These are phyloP conservation scores for Formica aserva DNA, from an alignment of 2,888 invertebrate genomes.

Conservation along the genomic window DNA sequence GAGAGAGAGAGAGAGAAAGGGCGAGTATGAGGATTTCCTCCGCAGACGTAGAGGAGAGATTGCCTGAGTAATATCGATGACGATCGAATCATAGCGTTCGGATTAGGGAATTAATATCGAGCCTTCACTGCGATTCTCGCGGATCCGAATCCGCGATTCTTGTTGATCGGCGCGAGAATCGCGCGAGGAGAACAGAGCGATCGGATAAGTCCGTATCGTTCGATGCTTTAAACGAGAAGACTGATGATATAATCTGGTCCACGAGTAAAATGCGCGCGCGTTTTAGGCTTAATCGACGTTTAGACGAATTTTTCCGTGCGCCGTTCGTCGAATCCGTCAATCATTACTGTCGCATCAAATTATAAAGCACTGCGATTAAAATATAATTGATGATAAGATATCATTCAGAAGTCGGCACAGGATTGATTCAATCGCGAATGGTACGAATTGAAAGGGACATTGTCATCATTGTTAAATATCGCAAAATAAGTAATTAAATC, in stretches of 20 bases:
- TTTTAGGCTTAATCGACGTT: conserved; percentile 39
- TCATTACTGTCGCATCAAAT: background rate
- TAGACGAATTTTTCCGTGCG: conserved; percentile 26
- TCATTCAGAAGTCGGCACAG: background rate
- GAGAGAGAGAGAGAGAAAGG: conserved; percentile 31
- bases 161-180: conserved; percentile 7
- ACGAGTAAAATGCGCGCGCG: background rate
- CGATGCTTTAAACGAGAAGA: conserved; percentile 29
- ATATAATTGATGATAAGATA: background rate
- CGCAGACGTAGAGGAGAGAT: conserved; percentile 69
- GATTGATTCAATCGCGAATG: background rate
- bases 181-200: conserved; percentile 6
- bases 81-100: conserved; percentile 69
- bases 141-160: background rate
- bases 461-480: background rate
- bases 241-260: conserved; percentile 26
- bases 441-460: background rate
- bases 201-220: conserved; percentile 3
- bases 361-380: background rate
- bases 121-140: background rate
- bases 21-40: conserved; percentile 73
- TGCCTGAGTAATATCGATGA: conserved; percentile 60
- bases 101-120: background rate
- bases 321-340: background rate
- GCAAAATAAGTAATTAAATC: background rate